Base-by-base conservation (phyloP, 2,113 vertebrate genomes). In the Psittacula cyanocephala region DNA sequence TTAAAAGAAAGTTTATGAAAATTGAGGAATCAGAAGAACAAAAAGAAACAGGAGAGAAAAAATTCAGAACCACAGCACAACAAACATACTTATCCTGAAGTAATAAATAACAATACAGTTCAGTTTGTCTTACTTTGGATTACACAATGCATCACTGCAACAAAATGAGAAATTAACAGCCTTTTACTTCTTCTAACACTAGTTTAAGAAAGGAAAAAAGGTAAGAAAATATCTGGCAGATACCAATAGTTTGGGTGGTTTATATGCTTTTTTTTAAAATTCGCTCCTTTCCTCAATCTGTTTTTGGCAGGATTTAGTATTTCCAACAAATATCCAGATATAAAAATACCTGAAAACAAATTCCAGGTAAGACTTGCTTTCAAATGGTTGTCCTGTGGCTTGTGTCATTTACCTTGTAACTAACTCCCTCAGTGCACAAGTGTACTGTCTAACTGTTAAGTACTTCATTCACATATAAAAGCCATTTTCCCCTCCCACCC, bases 1-100 rank as follows among this genome's bases (percentile, higher is more conserved):
- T 93, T 81, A 68, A 97, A 95, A 96, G 82, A 94, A 97, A 71
- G 93, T 94, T 89, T 70, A 96, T 12, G 50, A 71, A 88, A 95
- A 93, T 91, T 95, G 70, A 95, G 77, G 1, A 46, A 86, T 77
- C 57, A 74, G 16, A 33, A 68, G 31, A 87, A 90, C 0, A 17
- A 91, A 82, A 92, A 81, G 24, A 80, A 91, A 81, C 3, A 0
- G 6, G 6, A 33, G 8, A 64, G 17, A 22, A 49, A 72, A 64
- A 39, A 44, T 20, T 8, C n/a, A 83, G 11, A 69, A 88, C 33
- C 71, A 76, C 18, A 78, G 15, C 10, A 75, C 9, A 17, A 82
- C 53, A 85, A 75, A 92, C 17, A 81, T 37, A 91, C 13, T 71
- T 49, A 67, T 68, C 25, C 53, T 31, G 7, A 94, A 71, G 37